Evolutionary conservation across 2,888 invertebrate species (phyloP).

Genomic region (Furcula furcula): DNA sequence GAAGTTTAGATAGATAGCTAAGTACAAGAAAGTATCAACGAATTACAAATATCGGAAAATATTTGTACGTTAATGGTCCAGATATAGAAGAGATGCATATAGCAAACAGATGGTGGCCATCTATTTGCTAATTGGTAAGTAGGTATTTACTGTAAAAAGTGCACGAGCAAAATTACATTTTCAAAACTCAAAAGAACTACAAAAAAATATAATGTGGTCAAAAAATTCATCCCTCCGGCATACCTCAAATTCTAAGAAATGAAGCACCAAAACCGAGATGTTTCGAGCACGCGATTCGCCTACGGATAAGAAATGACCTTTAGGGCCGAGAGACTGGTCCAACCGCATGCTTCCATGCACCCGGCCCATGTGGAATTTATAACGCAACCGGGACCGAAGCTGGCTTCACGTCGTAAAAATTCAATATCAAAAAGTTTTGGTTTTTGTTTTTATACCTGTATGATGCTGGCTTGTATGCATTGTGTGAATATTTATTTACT

Average conservation of each 20-base stretch:
- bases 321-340: constrained; percentile 64
- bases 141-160: too few species aligned
- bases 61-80: too few species aligned
- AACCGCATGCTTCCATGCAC: constrained; percentile 63
- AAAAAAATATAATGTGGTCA: constrained; percentile 8
- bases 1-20: constrained; percentile 6
- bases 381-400: constrained; percentile 37
- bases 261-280: constrained; percentile 23
- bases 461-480: constrained; percentile 1
- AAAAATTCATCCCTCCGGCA: constrained; percentile 24
- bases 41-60: too few species aligned
- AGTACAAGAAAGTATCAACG: neutral
- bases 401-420: constrained; percentile 40
- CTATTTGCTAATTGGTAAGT: too few species aligned
- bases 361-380: constrained; percentile 52
- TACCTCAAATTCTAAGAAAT: constrained; percentile 18
- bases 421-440: constrained; percentile 34
- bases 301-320: constrained; percentile 70
- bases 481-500: neutral
- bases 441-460: constrained; percentile 15
- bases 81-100: too few species aligned
- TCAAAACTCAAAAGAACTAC: neutral
- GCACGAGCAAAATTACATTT: neutral
- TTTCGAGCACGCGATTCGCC: constrained; percentile 60
- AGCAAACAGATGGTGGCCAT: too few species aligned